Evolutionary conservation across 2,888 invertebrate species (phyloP).

Genomic region (Ochropacha duplaris): DNA sequence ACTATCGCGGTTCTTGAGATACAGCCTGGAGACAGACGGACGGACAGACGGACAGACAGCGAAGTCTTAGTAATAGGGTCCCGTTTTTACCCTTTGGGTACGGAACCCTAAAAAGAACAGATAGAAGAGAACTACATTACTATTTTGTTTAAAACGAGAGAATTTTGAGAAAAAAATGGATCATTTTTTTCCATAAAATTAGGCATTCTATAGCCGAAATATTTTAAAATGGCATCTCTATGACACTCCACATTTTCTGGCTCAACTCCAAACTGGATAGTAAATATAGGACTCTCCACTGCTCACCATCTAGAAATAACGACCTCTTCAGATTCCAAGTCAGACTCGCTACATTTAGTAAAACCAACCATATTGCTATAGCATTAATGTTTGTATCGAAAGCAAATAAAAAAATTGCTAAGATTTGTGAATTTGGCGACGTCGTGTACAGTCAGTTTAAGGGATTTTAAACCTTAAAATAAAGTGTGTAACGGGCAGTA

Average conservation of each 20-base stretch:
- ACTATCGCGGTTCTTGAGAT: no score
- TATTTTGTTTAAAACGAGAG: not conserved
- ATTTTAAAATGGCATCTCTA: not conserved
- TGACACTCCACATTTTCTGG: constrained; percentile 28
- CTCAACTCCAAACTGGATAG: constrained; percentile 43
- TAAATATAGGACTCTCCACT: constrained; percentile 45
- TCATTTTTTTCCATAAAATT: not conserved
- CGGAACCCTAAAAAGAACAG: no score
- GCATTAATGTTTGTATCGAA: constrained; percentile 2
- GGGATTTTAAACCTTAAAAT: not conserved
- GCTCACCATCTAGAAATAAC: constrained; percentile 56
- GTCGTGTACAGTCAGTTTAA: not conserved
- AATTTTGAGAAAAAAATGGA: no score
- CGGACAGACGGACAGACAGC: no score
- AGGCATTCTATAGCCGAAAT: not conserved
- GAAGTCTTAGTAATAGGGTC: no score
- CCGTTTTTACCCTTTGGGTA: no score
- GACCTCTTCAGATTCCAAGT: constrained; percentile 42
- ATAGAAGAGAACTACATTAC: no score
- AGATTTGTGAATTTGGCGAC: constrained; percentile 15
- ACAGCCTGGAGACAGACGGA: no score
- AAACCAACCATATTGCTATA: constrained; percentile 9
- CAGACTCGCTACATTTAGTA: not conserved
- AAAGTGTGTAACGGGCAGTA: not conserved
- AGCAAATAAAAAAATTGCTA: constrained; percentile 11